Evolutionary conservation across 2,888 invertebrate species (phyloP).

Genomic region (Acrobasis consociella): DNA sequence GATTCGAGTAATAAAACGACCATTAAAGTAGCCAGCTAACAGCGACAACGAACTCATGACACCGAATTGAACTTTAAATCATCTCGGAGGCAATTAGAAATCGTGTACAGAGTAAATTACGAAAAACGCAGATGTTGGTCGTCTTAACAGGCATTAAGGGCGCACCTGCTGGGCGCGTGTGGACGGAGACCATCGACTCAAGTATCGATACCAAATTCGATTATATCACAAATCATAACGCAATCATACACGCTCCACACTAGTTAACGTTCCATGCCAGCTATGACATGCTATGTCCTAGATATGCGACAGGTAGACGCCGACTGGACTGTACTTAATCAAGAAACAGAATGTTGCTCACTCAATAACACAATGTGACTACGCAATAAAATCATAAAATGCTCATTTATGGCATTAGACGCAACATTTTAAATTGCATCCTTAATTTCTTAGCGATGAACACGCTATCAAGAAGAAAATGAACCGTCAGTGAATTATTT

Average conservation of each 20-base stretch:
- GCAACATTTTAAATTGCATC: slow-evolving; percentile 50
- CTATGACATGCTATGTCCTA: slow-evolving; percentile 77
- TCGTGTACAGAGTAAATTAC: slow-evolving; percentile 64
- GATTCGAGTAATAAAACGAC: slow-evolving; percentile 43
- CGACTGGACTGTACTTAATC: slow-evolving; percentile 46
- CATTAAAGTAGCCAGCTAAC: slow-evolving; percentile 44
- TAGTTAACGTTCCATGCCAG: slow-evolving; percentile 63
- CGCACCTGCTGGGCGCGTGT: slow-evolving; percentile 66
- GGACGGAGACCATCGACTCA: slow-evolving; percentile 43
- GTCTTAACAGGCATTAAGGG: slow-evolving; percentile 63
- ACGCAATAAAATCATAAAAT: slow-evolving; percentile 43
- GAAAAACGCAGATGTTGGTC: slow-evolving; percentile 76
- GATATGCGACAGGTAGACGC: slow-evolving; percentile 71
- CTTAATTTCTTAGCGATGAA: slow-evolving; percentile 55
- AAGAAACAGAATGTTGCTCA: slow-evolving; percentile 51
- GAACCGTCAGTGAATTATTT: slow-evolving; percentile 70
- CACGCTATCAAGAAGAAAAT: slow-evolving; percentile 48
- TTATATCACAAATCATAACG: slow-evolving; percentile 74
- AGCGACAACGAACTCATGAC: slow-evolving; percentile 39
- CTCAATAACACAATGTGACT: slow-evolving; percentile 54
- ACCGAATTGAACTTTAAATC: slow-evolving; percentile 53
- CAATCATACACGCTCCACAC: slow-evolving; percentile 61
- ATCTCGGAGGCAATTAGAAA: slow-evolving; percentile 64
- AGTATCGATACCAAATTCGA: slow-evolving; percentile 46
- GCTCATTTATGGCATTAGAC: slow-evolving; percentile 45